Conservation (phyloP, 2,888 invertebrate species). For the Seira sanloemensis region DNA sequence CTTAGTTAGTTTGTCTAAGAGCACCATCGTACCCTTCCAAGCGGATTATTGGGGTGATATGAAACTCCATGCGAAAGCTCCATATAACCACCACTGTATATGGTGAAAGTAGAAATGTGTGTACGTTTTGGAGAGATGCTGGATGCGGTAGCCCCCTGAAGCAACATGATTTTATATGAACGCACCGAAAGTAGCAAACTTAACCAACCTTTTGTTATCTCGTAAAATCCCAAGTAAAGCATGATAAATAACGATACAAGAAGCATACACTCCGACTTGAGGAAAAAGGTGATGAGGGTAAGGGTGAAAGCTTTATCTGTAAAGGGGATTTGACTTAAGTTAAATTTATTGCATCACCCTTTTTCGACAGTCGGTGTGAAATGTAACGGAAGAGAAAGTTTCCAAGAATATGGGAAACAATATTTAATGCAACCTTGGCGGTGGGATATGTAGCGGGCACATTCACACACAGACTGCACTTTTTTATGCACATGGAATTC, state of each 20-base stretch:
- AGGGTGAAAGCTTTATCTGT: slow-evolving; percentile 16
- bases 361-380: not conserved
- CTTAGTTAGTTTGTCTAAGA: not conserved
- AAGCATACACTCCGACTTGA: too few relatives aligned
- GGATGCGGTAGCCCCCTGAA: not conserved
- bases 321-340: not conserved
- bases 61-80: not conserved
- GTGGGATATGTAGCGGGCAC: too few relatives aligned
- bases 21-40: not conserved
- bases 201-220: not conserved
- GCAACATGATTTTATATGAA: not conserved
- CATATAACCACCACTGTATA: not conserved
- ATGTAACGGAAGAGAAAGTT: too few relatives aligned
- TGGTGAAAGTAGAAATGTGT: not conserved
- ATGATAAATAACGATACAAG: not conserved
- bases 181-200: not conserved
- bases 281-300: not conserved
- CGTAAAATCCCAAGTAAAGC: not conserved
- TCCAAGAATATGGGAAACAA: too few relatives aligned
- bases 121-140: not conserved
- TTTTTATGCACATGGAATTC: too few relatives aligned
- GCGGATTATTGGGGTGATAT: slow-evolving; percentile 12
- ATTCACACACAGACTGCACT: too few relatives aligned
- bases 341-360: not conserved
- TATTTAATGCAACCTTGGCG: too few relatives aligned